Evolutionary conservation across 2,113 vertebrate species (phyloP), one percentile per base, ranked within the genome.

Genomic region (Cettia cetti): DNA sequence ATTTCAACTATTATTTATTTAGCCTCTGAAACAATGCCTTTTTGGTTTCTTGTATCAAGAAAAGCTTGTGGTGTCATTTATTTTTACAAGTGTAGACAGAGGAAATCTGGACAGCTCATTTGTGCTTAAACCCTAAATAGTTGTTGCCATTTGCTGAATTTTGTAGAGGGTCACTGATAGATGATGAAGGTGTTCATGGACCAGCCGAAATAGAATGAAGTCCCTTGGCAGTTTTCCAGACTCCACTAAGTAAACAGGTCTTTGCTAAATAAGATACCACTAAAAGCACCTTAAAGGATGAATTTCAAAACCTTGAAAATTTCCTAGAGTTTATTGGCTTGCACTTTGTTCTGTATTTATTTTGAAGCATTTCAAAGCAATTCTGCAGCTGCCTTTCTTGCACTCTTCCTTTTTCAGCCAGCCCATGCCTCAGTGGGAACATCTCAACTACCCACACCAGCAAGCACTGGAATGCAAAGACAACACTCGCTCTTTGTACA

Each of bases 401-500:
- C n/a, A 18, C 12, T 23, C 65, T 54, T 63, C 71, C 53, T 59
- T 79, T 88, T 64, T 24, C 49, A 60, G 33, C 30, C 71, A 59
- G 77, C 70, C 57, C 2, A 0, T 72, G 84, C 40, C 57, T 49
- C 59, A 26, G 69, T 35, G n/a, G 89, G 71, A 94, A 86, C 27
- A 61, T 69, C 85, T 53, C 66, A 28, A 42, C 96, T 50, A n/a
- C 95, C 96, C 71, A 97, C 97, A 94, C 94, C 93, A 42, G 53
- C 40, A 39, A 82, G 87, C 86, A 6, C 61, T 47, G 94, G 97
- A 96, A 97, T 96, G 97, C 83, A 53, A 54, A 50, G 78, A 68
- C 85, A 89, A 92, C 85, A 84, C 95, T 94, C 61, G 44, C 57
- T 84, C 95, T 96, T 96, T 96, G 96, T 96, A 79, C 81, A 26